Evolutionary conservation across 2,888 invertebrate species (phyloP).

Genomic region (Nasonovia ribisnigri): DNA sequence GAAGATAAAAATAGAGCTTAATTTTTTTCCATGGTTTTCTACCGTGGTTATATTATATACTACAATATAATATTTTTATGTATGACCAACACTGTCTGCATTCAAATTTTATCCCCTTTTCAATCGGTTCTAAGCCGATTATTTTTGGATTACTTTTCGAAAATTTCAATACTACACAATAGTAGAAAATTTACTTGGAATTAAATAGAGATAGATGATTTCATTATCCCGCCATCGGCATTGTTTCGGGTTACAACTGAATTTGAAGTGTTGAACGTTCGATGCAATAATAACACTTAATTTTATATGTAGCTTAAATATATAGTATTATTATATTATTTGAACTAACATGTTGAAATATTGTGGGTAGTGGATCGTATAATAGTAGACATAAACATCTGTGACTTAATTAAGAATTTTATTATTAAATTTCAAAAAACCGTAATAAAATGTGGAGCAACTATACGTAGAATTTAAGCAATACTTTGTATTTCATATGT

Average conservation of each 20-base stretch:
- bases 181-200: background rate
- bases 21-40: background rate
- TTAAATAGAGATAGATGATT: background rate
- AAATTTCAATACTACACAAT: background rate
- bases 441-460: background rate
- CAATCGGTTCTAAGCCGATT: slow-evolving; percentile 19
- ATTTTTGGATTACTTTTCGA: background rate
- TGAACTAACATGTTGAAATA: background rate
- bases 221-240: background rate
- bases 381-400: background rate
- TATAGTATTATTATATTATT: background rate
- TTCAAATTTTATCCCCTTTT: background rate
- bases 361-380: background rate
- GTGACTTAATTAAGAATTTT: background rate
- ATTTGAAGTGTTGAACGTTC: background rate
- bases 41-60: background rate
- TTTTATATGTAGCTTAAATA: background rate
- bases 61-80: background rate
- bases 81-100: background rate
- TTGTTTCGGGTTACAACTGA: background rate
- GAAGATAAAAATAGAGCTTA: background rate
- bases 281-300: background rate
- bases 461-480: background rate
- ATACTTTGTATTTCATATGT: background rate
- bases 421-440: background rate